These are phyloP conservation scores for Sorex fumeus DNA, from an alignment of 2,113 vertebrate species.

Conservation along the genomic window DNA sequence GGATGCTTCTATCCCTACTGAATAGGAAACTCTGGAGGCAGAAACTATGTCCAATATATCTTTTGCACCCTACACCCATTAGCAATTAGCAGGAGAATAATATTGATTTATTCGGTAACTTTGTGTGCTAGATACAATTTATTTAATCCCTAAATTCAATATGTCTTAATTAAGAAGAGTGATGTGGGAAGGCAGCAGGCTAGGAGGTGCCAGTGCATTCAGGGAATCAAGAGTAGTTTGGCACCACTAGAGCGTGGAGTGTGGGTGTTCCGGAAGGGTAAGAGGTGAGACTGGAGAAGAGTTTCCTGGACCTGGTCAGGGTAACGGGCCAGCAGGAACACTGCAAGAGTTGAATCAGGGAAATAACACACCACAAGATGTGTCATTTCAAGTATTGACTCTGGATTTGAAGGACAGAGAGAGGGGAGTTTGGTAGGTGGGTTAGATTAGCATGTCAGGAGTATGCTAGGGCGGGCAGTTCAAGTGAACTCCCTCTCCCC, in stretches of 20 bases:
- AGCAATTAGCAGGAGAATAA: too few species aligned
- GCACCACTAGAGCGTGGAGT: not conserved
- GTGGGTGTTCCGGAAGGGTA: too few species aligned
- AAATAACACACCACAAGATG: too few species aligned
- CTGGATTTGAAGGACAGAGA: not conserved
- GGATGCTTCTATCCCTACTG: too few species aligned
- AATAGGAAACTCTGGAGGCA: too few species aligned
- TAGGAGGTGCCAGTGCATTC: not conserved
- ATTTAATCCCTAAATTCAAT: too few species aligned
- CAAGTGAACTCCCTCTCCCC: not conserved
- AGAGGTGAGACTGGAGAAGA: not conserved
- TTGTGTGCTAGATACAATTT: too few species aligned
- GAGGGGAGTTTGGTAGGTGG: not conserved
- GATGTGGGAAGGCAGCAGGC: not conserved
- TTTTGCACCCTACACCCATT: too few species aligned
- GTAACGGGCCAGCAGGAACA: not conserved
- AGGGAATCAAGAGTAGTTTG: not conserved
- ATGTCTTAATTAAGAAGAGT: not conserved
- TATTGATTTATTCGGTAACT: too few species aligned
- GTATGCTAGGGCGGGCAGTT: not conserved
- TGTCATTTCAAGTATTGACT: not conserved
- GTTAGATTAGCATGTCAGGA: not conserved
- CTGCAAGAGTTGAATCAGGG: too few species aligned
- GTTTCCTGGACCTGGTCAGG: not conserved
- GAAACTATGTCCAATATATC: too few species aligned